A percentile compares a stretch with the other conserved stretches of the same genome.
Evolutionary conservation across 2,797 vertebrate genomes (phyloP).

Genomic region (Micrastur ruficollis): DNA sequence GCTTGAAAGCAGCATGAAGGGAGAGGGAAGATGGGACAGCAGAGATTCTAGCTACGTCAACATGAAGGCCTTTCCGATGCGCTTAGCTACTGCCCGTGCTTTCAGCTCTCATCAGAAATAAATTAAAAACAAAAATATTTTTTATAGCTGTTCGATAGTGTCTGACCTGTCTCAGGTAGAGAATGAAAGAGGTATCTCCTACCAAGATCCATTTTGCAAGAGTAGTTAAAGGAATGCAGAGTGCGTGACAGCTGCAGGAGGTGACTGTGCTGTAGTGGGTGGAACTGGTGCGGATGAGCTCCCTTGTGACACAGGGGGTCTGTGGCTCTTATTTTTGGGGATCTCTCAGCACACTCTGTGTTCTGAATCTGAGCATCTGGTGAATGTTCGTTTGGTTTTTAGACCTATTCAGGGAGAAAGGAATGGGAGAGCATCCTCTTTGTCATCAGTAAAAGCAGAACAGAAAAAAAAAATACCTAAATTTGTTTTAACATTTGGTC

Average conservation of each 20-base stretch:
- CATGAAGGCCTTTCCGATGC: background rate
- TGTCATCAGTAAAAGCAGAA: background rate
- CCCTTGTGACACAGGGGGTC: background rate
- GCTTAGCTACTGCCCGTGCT: background rate
- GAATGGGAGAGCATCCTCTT: background rate
- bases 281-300: background rate
- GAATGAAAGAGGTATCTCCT: background rate
- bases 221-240: background rate
- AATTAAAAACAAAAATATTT: background rate
- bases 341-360: rapidly evolving
- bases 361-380: background rate
- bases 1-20: background rate
- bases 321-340: background rate
- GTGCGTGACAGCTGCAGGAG: background rate
- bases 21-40: background rate
- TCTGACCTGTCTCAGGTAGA: background rate
- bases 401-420: background rate
- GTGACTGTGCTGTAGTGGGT: background rate
- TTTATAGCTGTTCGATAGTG: background rate
- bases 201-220: background rate
- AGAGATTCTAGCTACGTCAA: background rate
- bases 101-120: background rate
- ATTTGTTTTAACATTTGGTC: background rate
- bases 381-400: background rate
- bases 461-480: background rate